Percentiles rank a stretch among this genome's conserved stretches.
These are phyloP conservation scores for Erpobdella octoculata DNA, from an alignment of 2,888 invertebrate genomes.

Conservation along the genomic window DNA sequence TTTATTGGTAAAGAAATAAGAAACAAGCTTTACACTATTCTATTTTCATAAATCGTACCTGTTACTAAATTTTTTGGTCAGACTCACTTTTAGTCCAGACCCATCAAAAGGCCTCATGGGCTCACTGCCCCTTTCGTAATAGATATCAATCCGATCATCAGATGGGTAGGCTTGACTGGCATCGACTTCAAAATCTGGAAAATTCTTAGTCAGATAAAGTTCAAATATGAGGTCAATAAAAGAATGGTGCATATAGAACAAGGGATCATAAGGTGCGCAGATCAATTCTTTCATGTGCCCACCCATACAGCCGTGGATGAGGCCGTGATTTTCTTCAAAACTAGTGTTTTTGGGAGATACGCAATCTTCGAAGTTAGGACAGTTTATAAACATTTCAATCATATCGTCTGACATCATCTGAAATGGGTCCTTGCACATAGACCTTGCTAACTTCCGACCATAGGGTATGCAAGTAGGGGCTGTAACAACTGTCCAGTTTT, in stretches of 20 bases:
- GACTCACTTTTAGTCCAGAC: slow-evolving; percentile 14
- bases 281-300: slow-evolving; percentile 46
- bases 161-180: not conserved
- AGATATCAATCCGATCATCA: not conserved
- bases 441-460: not conserved
- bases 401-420: slow-evolving; percentile 27
- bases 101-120: slow-evolving; percentile 23
- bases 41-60: too few species aligned
- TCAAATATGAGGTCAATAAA: slow-evolving; percentile 51
- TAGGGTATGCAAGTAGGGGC: not conserved
- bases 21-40: too few species aligned
- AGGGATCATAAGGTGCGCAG: slow-evolving; percentile 48
- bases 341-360: slow-evolving; percentile 37
- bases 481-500: not conserved
- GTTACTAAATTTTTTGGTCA: too few species aligned
- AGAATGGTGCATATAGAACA: slow-evolving; percentile 48
- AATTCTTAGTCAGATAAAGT: slow-evolving; percentile 29
- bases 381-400: slow-evolving; percentile 19
- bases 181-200: slow-evolving; percentile 6
- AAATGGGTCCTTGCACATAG: slow-evolving; percentile 10
- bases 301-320: slow-evolving; percentile 46
- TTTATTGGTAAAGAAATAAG: too few species aligned
- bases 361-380: slow-evolving; percentile 13
- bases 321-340: slow-evolving; percentile 42
- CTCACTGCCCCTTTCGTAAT: slow-evolving; percentile 12